Evolutionary conservation across 1,140 invertebrate species (phyloP).

Genomic region (Macrotrachela quadricornifera): DNA sequence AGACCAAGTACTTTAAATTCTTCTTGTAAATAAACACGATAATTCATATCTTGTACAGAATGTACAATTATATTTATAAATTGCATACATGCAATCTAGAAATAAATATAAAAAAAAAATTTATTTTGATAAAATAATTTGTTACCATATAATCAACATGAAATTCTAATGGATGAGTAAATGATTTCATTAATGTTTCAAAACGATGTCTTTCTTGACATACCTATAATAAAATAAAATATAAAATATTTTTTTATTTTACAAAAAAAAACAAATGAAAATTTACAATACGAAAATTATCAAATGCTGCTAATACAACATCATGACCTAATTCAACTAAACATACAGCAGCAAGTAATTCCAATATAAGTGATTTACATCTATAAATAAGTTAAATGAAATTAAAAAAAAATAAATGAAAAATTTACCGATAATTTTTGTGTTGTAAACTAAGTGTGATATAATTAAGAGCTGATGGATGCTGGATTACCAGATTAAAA

Average conservation of each 20-base stretch:
- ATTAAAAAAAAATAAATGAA: not conserved
- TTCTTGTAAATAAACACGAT: constrained; percentile 86
- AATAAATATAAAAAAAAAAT: not conserved
- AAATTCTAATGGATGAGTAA: constrained; percentile 53
- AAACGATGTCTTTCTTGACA: constrained; percentile 58
- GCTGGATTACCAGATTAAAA: constrained; percentile 7
- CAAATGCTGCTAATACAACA: constrained; percentile 84
- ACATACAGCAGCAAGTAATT: constrained; percentile 71
- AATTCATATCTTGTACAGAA: constrained; percentile 97
- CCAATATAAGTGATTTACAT: constrained; percentile 84
- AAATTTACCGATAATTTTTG: constrained; percentile 12
- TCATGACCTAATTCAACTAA: constrained; percentile 92
- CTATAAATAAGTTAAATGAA: constrained; percentile 30
- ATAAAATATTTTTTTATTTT: not conserved
- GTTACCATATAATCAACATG: constrained; percentile 56
- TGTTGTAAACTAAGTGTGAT: constrained; percentile 7
- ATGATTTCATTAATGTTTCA: constrained; percentile 91
- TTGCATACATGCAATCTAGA: constrained; percentile 83
- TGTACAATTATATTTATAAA: constrained; percentile 98
- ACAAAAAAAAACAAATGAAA: too few relatives aligned
- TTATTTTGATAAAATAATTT: not conserved
- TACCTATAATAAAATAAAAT: constrained; percentile 31
- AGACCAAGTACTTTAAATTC: constrained; percentile 86
- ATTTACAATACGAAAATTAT: constrained; percentile 81
- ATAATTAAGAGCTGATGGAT: constrained; percentile 4